phyloP scores from a whole-genome alignment of 2,113 vertebrate genomes.

The Macrotus californicus region DNA sequence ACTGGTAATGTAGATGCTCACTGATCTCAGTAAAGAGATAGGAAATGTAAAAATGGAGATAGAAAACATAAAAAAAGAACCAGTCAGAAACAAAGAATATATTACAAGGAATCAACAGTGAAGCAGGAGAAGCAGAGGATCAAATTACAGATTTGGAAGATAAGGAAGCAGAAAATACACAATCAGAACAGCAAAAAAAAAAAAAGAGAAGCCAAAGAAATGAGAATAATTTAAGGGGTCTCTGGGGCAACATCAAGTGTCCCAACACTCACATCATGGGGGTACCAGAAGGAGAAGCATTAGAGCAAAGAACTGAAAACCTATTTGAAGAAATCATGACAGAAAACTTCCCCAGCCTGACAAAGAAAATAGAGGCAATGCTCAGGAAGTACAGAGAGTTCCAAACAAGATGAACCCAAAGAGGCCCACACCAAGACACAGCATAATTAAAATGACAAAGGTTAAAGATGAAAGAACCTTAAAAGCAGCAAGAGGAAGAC shows the following conservation, averaged over 20 bases:
- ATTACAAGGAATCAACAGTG: neutral
- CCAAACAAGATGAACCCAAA: neutral
- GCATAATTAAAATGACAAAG: neutral
- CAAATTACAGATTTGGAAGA: neutral
- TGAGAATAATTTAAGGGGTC: neutral
- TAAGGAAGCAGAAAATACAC: neutral
- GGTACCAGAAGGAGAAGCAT: neutral
- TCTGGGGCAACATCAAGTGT: neutral
- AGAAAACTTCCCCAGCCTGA: neutral
- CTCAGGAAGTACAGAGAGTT: neutral
- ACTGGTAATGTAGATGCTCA: neutral
- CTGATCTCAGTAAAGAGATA: neutral
- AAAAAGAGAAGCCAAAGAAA: neutral
- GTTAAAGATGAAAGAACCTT: neutral
- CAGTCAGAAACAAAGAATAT: neutral
- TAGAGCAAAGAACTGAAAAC: neutral
- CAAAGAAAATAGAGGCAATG: neutral
- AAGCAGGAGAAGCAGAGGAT: neutral
- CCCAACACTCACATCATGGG: neutral
- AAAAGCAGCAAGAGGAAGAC: neutral
- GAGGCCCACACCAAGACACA: neutral
- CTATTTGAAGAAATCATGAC: neutral
- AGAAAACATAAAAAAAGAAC: neutral
- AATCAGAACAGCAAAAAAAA: neutral
- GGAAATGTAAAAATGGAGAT: neutral